Evolutionary conservation across 2,113 vertebrate genomes (phyloP), one percentile per base, ranked within the genome.

Genomic region (Pseudolaguvia tuberculata): DNA sequence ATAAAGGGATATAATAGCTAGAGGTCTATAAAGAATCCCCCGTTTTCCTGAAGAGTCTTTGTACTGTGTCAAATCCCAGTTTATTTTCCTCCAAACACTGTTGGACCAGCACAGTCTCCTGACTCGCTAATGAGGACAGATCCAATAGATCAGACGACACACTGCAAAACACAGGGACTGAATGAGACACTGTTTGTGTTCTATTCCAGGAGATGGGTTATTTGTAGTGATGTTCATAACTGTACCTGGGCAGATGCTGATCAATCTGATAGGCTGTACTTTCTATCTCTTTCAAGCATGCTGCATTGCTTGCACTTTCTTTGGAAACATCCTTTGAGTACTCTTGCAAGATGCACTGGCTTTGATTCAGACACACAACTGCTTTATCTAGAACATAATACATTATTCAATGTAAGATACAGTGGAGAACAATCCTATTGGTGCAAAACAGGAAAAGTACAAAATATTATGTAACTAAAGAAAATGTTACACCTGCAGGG

Each of bases 91-190:
- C 90, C 14, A 69, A 15, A 7, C 79, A 73, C 68, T 85, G 88
- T 76, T 88, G 85, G n/a, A 82, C 70, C n/a, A 85, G 76, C 66
- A 88, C 85, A 0, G 86, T 87, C 75, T 94, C 92, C 53, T 87
- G 90, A 78, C 84, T 90, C 4, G 85, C 86, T 80, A 92, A 73
- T 0, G 83, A 91, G 0, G 91, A 91, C 73, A 96, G 81, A 72
- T 94, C 88, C 83, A 80, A 62, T 21, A 89, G 84, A 42, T 86
- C 86, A 0, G 86, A 86, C 76, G 83, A 84, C 1, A 80, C 6
- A 11, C 89, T 90, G 4, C 6, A 66, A 65, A 42, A 62, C n/a
- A 27, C 68, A 35, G 45, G 15, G 45, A 2, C 27, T 50, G 45
- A 47, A 67, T 50, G 15, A 67, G 29, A 1, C 23, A 21, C 27